Evolutionary conservation across 2,113 vertebrate species (phyloP).

Genomic region (Girardinichthys multiradiatus): DNA sequence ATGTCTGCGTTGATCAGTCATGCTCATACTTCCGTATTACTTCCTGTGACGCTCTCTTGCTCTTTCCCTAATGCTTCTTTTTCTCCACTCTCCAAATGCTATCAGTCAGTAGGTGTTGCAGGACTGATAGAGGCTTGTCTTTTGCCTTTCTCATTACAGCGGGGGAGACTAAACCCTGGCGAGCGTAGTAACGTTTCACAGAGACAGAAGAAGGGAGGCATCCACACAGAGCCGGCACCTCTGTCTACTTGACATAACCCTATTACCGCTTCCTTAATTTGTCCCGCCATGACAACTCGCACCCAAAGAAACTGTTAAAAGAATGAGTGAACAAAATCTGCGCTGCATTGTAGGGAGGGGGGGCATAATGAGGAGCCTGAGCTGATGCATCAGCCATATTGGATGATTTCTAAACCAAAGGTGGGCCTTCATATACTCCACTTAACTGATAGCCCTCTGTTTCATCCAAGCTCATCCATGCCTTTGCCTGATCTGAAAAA

Average conservation of each 20-base stretch:
- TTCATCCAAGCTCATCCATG: not conserved
- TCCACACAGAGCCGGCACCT: constrained; percentile 70
- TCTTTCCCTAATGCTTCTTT: constrained; percentile 69
- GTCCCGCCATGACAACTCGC: constrained; percentile 69
- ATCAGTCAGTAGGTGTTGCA: constrained; percentile 67
- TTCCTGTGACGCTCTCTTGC: constrained; percentile 59
- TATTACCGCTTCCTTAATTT: constrained; percentile 77
- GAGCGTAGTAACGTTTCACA: constrained; percentile 68
- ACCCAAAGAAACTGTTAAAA: constrained; percentile 72
- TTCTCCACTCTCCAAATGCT: constrained; percentile 61
- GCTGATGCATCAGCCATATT: constrained; percentile 63
- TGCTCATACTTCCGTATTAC: constrained; percentile 63
- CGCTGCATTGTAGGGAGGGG: constrained; percentile 66
- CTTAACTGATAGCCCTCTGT: constrained; percentile 30
- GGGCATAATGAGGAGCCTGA: constrained; percentile 60
- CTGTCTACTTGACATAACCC: constrained; percentile 76
- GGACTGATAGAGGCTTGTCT: constrained; percentile 67
- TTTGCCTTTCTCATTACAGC: constrained; percentile 73
- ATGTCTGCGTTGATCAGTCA: constrained; percentile 54
- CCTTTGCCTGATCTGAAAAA: not conserved
- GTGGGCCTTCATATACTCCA: constrained; percentile 32
- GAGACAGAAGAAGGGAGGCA: constrained; percentile 70
- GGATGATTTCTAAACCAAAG: constrained; percentile 60
- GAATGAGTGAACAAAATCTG: constrained; percentile 77
- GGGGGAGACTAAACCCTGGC: constrained; percentile 60